A percentile compares a stretch with the other conserved stretches of the same genome.
Conservation (phyloP, 2,888 invertebrate species). For the Orthosia gothica region DNA sequence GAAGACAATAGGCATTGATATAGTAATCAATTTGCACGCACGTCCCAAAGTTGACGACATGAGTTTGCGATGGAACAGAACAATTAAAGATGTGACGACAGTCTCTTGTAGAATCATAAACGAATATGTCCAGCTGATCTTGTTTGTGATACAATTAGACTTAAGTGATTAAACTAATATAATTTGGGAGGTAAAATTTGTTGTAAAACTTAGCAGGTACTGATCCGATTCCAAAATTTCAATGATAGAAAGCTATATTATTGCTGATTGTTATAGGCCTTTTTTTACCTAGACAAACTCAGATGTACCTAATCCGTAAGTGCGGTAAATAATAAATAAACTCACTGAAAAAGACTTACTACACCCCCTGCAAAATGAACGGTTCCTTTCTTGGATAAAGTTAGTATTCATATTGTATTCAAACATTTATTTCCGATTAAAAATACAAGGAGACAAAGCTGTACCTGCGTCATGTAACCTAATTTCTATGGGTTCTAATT, state of each 20-base stretch:
- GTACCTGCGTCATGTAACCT: neutral
- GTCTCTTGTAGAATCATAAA: slow-evolving; percentile 9
- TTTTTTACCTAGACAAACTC: no score
- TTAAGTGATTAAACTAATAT: no score
- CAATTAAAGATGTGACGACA: slow-evolving; percentile 45
- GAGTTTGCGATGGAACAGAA: slow-evolving; percentile 30
- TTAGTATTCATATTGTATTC: neutral
- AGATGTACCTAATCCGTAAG: no score
- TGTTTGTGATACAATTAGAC: neutral
- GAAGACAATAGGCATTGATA: slow-evolving; percentile 66
- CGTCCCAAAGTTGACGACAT: slow-evolving; percentile 39
- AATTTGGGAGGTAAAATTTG: neutral
- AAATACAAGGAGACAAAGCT: neutral
- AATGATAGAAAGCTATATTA: neutral
- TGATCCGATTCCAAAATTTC: neutral
- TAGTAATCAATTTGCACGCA: slow-evolving; percentile 54
- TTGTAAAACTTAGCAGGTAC: neutral
- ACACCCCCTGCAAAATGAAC: neutral
- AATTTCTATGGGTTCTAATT: neutral
- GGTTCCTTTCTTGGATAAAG: neutral
- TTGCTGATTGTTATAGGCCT: neutral
- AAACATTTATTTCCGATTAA: neutral
- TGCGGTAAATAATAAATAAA: no score
- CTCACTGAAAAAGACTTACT: no score
- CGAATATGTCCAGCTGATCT: slow-evolving; percentile 9